A percentile compares a stretch with the other conserved stretches of the same genome.
These are phyloP conservation scores for Ciconia stormi DNA, from an alignment of 2,113 vertebrate genomes.

Conservation along the genomic window DNA sequence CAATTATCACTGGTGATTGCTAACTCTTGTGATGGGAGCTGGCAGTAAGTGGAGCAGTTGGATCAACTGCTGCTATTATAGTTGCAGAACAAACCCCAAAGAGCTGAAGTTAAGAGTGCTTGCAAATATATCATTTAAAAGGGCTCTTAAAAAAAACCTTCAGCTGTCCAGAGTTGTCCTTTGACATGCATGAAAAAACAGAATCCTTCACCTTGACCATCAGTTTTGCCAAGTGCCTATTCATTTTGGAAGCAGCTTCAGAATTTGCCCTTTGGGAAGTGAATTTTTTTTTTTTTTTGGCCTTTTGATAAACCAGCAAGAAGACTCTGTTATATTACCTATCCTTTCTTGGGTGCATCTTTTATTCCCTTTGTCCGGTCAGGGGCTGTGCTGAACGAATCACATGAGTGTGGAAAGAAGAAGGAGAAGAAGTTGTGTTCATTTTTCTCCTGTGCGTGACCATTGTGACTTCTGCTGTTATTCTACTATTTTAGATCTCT, in stretches of 20 bases:
- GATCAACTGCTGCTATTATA: no score
- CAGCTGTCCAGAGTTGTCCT: neutral
- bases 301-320: neutral
- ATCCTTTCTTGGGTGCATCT: neutral
- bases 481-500: neutral
- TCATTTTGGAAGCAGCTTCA: neutral
- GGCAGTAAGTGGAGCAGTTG: no score
- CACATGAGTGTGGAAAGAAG: neutral
- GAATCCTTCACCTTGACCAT: neutral
- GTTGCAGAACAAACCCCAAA: no score
- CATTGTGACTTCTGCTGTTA: neutral
- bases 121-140: neutral
- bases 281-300: no score
- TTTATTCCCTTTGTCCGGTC: neutral
- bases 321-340: neutral
- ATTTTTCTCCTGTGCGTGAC: neutral
- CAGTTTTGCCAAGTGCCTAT: neutral
- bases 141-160: neutral
- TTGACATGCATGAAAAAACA: neutral
- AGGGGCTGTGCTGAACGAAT: neutral
- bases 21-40: neutral
- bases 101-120: no score
- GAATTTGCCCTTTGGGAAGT: neutral
- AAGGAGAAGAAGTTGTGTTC: neutral
- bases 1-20: neutral